Conservation (phyloP, 2,113 vertebrate species). For the Daubentonia madagascariensis region DNA sequence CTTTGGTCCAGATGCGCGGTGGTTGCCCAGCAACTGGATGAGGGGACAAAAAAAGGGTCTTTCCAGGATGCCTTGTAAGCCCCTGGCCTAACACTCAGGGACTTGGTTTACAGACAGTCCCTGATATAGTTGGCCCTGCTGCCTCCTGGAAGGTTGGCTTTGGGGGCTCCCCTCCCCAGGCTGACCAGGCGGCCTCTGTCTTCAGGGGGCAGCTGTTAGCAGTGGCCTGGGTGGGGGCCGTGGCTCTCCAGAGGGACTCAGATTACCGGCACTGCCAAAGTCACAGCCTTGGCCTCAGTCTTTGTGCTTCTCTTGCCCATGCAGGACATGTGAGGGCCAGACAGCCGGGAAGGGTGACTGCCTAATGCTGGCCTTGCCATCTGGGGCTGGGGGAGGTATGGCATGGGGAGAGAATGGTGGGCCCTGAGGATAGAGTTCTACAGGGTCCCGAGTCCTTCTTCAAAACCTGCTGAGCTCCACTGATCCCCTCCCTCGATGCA, state of each 20-base stretch:
- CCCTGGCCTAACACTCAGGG: neutral
- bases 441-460: neutral
- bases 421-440: neutral
- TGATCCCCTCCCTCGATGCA: neutral
- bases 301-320: neutral
- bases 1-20: neutral
- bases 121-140: neutral
- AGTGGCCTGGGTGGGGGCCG: neutral
- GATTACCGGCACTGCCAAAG: neutral
- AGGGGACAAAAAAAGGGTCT: neutral
- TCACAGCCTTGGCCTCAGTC: neutral
- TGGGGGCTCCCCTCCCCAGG: neutral
- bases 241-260: neutral
- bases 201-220: neutral
- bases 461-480: neutral
- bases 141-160: neutral
- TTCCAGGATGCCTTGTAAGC: neutral
- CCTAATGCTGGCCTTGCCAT: neutral
- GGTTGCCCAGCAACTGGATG: constrained; percentile 35
- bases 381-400: neutral
- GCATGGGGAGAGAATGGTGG: neutral
- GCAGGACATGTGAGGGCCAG: neutral
- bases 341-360: neutral
- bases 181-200: neutral
- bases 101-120: neutral